Percentiles rank a stretch among this genome's conserved stretches.
phyloP scores from a whole-genome alignment of 1,140 invertebrate genomes.

The Leptinotarsa lineolata region DNA sequence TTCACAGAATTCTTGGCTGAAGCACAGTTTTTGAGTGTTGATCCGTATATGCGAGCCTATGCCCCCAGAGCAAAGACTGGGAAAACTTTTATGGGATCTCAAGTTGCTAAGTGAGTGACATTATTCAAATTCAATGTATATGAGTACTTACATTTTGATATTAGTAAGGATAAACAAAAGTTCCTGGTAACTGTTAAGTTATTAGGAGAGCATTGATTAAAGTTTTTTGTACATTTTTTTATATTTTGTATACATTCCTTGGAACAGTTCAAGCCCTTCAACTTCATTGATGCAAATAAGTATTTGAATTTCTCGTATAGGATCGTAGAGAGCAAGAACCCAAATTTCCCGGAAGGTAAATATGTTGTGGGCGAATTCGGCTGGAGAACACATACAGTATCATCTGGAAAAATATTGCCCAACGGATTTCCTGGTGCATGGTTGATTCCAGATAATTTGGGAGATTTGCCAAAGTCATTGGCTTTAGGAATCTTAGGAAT shows the following conservation, averaged over 20 bases:
- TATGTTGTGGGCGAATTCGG: conserved; percentile 60
- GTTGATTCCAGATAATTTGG: conserved; percentile 52
- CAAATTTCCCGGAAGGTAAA: conserved; percentile 58
- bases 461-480: conserved; percentile 58
- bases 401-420: conserved; percentile 33
- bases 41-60: conserved; percentile 71
- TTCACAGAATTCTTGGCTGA: conserved; percentile 62
- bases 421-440: conserved; percentile 18
- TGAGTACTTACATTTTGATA: too few species aligned
- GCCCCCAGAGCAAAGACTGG: conserved; percentile 51
- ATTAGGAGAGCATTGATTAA: too few species aligned
- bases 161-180: too few species aligned
- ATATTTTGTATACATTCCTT: too few species aligned
- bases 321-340: conserved; percentile 67
- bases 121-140: background rate
- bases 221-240: too few species aligned
- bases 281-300: too few species aligned
- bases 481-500: conserved; percentile 44
- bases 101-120: conserved; percentile 21
- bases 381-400: conserved; percentile 62
- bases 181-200: too few species aligned
- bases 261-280: too few species aligned
- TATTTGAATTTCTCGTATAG: conserved; percentile 42
- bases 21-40: conserved; percentile 70
- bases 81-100: conserved; percentile 51